Evolutionary conservation across 2,797 vertebrate genomes (phyloP), one percentile per base, ranked within the genome.

Genomic region (Darevskia nairensis): DNA sequence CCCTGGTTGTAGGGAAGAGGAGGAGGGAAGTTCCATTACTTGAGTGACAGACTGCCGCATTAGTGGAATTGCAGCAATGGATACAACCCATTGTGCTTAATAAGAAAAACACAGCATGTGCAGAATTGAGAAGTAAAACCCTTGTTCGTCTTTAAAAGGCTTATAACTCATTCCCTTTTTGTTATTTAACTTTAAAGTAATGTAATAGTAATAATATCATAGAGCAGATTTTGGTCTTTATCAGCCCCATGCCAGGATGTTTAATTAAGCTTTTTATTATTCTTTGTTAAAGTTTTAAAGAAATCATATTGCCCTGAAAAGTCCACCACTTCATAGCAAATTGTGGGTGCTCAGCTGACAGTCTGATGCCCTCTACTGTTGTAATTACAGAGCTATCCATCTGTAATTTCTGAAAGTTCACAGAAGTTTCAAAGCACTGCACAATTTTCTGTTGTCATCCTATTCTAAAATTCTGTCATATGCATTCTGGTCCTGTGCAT

Each of bases 311-410:
- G 78, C 27, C 32, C 39, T 75, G 50, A 55, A 55, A 81, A 81
- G n/a, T 41, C 3, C 8, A 46, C 25, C 61, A 77, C 17, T 64
- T 23, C 61, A 6, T 72, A 66, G 69, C 32, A 50, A 64, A 19
- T 7, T 50, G 7, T 77, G 11, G 13, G 55, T 21, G 13, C 21
- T 82, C 44, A 75, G 7, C 10, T 59, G 85, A 59, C 69, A 2
- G 4, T 71, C 32, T 86, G n/a, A 44, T 69, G 74, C 74, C 74
- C 80, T 83, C 86, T 78, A 8, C 74, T 78, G 86, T 83, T 55
- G 35, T 64, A 35, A 68, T 76, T 15, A 82, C 27, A 32, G 46
- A 35, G 32, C 5, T 66, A 46, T 10, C 23, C n/a, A 59, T 27
- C 46, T 23, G 6, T 32, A 25, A 32, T 68, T 88, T 77, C 41